Base-by-base conservation (phyloP, 1,140 invertebrate genomes). In the Caerostris extrusa region DNA sequence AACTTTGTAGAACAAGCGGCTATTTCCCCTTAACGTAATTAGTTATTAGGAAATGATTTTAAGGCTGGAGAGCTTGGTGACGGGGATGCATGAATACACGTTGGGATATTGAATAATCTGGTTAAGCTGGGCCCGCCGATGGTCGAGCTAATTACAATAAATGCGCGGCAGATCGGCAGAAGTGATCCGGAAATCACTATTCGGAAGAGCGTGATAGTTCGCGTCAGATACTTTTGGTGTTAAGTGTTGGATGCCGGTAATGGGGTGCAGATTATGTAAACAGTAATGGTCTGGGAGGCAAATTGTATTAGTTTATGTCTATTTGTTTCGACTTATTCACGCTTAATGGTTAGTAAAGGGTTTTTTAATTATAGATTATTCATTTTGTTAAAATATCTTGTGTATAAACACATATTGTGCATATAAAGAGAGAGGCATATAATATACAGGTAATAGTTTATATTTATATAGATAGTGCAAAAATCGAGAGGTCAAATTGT, bases 41-140 rank as follows among this genome's bases (percentile, higher is more conserved):
- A 88, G 58, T 88, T 88, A 88, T 64, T 64, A 64, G 61, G 60
- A 88, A 88, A 88, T 88, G 86, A 64, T 61, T 88, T 64, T 64
- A 57, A 64, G 61, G 8, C n/a, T 14, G 8, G 34, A 34, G 34
- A 83, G 82, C 82, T 10, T 64, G 14, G 8, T 88, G 34, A 50
- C 60, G 55, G 83, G 34, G 56, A 85, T 58, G 19, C 34, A 85
- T 85, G 58, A 58, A 85, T 85, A 85, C 83, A 58, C 7, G 83
- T 14, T 56, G 5, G 53, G 7, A 77, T 77, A 77, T 77, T 77
- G 71, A 77, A 53, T 77, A 53, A 77, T 77, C 71, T 77, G 53
- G 71, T 77, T 53, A 77, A 3, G 34, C 7, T 8, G 34, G 10
- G 53, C 14, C 34, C 34, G 10, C 50, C 34, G 34, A 3, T 50